A percentile compares a stretch with the other conserved stretches of the same genome.
phyloP scores from a whole-genome alignment of 2,113 vertebrate genomes.

The Mormoops blainvillei region DNA sequence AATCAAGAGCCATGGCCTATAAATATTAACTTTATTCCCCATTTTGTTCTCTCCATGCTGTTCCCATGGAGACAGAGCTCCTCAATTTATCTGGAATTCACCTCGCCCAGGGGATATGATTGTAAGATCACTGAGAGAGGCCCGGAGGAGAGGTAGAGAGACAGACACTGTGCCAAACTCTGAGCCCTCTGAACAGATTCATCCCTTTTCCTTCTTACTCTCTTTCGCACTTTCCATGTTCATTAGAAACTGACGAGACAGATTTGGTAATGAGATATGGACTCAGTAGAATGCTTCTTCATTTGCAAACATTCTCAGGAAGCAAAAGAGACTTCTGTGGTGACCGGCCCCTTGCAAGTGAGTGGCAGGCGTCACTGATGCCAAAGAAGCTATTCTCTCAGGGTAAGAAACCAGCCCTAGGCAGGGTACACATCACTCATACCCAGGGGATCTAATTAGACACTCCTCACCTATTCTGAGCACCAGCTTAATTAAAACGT shows the following conservation, averaged over 20 bases:
- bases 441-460: neutral
- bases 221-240: neutral
- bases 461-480: neutral
- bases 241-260: neutral
- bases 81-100: constrained; percentile 69
- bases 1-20: constrained; percentile 69
- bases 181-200: neutral
- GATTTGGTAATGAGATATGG: neutral
- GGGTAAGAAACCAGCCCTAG: neutral
- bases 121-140: constrained; percentile 28
- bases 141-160: neutral
- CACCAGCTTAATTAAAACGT: neutral
- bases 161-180: neutral
- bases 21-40: constrained; percentile 74
- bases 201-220: neutral
- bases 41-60: constrained; percentile 73
- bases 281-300: neutral
- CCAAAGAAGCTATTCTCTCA: neutral
- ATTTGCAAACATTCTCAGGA: neutral
- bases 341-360: neutral
- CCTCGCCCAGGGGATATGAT: constrained; percentile 46
- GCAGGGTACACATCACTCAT: neutral
- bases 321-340: neutral
- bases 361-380: neutral
- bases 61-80: constrained; percentile 80